A percentile compares a stretch with the other conserved stretches of the same genome.
These are phyloP conservation scores for Agrotis puta DNA, from an alignment of 2,888 invertebrate species.

Conservation along the genomic window DNA sequence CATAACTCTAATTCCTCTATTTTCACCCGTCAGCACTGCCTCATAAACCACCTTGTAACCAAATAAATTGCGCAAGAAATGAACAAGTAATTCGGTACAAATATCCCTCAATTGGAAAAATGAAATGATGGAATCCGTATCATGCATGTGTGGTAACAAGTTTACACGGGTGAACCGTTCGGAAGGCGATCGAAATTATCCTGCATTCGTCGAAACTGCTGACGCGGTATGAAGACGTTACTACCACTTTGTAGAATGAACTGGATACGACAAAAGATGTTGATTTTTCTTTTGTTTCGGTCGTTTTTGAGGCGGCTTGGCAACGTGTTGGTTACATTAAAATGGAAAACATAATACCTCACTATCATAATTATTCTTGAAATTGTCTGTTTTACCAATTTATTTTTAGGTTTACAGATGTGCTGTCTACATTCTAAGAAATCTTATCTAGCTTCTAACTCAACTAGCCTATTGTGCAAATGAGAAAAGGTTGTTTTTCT, in stretches of 20 bases:
- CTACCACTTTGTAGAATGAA: slow-evolving; percentile 11
- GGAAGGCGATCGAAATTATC: slow-evolving; percentile 84
- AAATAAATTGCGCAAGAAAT: slow-evolving; percentile 48
- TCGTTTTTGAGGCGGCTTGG: too few relatives aligned
- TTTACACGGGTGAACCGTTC: slow-evolving; percentile 72
- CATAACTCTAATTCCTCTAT: background rate
- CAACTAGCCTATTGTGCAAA: too few relatives aligned
- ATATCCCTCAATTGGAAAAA: slow-evolving; percentile 60
- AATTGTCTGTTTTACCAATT: too few relatives aligned
- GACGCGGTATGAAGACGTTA: slow-evolving; percentile 74
- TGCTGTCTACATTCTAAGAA: too few relatives aligned
- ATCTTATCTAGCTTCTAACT: too few relatives aligned
- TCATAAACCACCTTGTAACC: background rate
- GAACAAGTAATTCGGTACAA: slow-evolving; percentile 52
- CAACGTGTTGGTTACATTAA: too few relatives aligned
- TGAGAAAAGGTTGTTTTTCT: too few relatives aligned
- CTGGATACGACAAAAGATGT: slow-evolving; percentile 33
- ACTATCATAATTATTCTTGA: too few relatives aligned
- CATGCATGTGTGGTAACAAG: slow-evolving; percentile 76
- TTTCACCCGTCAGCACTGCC: background rate
- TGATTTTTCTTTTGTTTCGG: background rate
- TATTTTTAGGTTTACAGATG: too few relatives aligned
- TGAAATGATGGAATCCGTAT: slow-evolving; percentile 66
- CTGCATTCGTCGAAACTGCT: slow-evolving; percentile 84
- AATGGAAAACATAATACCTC: too few relatives aligned